Percentiles rank a stretch among this genome's conserved stretches.
phyloP scores from a whole-genome alignment of 2,113 vertebrate genomes.

The Plecturocebus donacophilus region DNA sequence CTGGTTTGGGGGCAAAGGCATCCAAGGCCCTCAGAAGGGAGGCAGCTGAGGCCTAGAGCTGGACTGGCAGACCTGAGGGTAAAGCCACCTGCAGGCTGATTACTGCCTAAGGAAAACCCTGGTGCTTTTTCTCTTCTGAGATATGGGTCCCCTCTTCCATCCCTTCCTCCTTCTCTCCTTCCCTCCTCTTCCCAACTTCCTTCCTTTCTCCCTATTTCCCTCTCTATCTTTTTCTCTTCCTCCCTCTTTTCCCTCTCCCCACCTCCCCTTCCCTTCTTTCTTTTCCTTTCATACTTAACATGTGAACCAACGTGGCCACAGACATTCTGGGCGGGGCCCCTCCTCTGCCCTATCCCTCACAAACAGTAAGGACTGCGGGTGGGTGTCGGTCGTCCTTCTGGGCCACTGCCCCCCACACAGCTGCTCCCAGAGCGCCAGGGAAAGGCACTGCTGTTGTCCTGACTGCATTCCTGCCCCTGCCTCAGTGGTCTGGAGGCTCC shows the following conservation, averaged over 20 bases:
- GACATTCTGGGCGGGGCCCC: neutral
- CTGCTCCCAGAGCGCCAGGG: conserved; percentile 33
- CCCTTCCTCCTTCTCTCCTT: neutral
- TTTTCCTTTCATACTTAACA: neutral
- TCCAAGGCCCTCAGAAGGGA: neutral
- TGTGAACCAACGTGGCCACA: neutral
- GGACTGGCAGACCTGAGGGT: neutral
- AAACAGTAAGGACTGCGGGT: neutral
- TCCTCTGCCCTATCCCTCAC: neutral
- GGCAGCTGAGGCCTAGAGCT: no score
- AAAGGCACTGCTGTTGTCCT: conserved; percentile 17
- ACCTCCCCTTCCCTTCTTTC: neutral
- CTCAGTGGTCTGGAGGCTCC: conserved; percentile 32
- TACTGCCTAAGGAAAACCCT: neutral
- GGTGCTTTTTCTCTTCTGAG: neutral
- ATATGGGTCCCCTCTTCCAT: neutral
- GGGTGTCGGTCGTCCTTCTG: neutral
- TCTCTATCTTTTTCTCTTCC: no score
- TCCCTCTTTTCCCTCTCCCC: no score
- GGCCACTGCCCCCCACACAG: neutral
- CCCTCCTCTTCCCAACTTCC: neutral
- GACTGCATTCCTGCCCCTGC: neutral
- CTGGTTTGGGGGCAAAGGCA: neutral
- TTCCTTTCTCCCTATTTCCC: no score
- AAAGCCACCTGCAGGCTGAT: neutral